These are phyloP conservation scores for Mesocentrotus franciscanus DNA, from an alignment of 53 echinoderm and acorn worm species.

Conservation along the genomic window DNA sequence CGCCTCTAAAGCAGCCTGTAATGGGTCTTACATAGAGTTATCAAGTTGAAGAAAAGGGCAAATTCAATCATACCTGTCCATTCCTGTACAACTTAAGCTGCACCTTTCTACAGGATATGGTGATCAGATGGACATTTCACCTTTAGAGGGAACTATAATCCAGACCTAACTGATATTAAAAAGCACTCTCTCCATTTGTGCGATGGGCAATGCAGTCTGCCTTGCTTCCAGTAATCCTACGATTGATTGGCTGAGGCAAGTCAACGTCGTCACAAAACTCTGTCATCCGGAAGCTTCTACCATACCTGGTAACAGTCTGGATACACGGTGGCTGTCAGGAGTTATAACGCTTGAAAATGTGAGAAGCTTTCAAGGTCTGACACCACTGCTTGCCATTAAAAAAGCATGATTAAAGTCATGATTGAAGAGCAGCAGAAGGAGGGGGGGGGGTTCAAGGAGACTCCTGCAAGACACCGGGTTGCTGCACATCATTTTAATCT, in stretches of 20 bases:
- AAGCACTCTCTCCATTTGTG: background rate
- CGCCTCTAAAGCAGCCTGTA: background rate
- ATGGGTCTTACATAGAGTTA: background rate
- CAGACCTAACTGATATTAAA: background rate
- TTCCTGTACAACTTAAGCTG: background rate
- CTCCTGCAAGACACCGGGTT: background rate
- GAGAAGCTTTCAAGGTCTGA: background rate
- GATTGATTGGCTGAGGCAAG: background rate
- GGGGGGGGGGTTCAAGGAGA: background rate
- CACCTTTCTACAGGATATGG: background rate
- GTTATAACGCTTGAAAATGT: background rate
- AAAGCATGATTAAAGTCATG: too few relatives aligned
- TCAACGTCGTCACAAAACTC: background rate
- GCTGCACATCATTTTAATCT: background rate
- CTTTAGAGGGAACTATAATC: background rate
- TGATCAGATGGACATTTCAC: background rate
- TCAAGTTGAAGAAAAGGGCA: background rate
- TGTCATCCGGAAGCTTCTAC: background rate
- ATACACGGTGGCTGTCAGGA: background rate
- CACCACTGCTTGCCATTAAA: background rate
- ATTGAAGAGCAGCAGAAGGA: background rate
- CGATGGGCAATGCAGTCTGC: background rate
- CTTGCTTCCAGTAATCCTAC: background rate
- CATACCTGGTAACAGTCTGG: background rate
- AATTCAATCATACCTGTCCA: background rate